Evolutionary conservation across 2,797 vertebrate species (phyloP).

Genomic region (Prionace glauca): DNA sequence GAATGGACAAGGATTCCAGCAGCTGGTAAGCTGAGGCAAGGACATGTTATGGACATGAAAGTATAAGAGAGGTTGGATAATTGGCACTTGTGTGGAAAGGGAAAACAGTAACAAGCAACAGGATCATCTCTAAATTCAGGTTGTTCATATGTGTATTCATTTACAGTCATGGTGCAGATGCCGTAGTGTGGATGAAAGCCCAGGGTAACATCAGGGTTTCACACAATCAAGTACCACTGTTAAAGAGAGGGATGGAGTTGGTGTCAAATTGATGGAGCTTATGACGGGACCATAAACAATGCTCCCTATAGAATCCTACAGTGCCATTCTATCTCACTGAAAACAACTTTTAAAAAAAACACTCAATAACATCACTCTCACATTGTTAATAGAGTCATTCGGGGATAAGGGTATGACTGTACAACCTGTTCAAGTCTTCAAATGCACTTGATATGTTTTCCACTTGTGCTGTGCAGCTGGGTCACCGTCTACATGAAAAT

Average conservation of each 20-base stretch:
- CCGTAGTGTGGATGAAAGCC: background rate
- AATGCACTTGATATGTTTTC: background rate
- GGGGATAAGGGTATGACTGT: background rate
- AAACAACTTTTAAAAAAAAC: background rate
- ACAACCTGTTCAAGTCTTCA: background rate
- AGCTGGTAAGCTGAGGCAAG: background rate
- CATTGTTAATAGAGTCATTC: background rate
- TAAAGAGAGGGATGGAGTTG: background rate
- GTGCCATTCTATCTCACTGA: background rate
- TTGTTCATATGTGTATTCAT: too few relatives aligned
- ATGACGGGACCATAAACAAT: background rate
- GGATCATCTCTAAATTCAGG: too few relatives aligned
- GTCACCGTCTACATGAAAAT: background rate
- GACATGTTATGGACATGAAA: background rate
- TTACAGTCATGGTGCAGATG: background rate
- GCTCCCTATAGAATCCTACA: too few relatives aligned
- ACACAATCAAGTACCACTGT: background rate
- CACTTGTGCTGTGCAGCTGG: background rate
- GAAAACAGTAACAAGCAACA: too few relatives aligned
- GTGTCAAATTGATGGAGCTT: background rate
- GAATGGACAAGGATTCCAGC: background rate
- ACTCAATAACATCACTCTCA: background rate
- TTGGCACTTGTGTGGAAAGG: too few relatives aligned
- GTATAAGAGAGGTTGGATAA: background rate
- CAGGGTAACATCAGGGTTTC: background rate